Evolutionary conservation across 2,113 vertebrate species (phyloP), one percentile per base, ranked within the genome.

Genomic region (Chelonoidis abingdonii): DNA sequence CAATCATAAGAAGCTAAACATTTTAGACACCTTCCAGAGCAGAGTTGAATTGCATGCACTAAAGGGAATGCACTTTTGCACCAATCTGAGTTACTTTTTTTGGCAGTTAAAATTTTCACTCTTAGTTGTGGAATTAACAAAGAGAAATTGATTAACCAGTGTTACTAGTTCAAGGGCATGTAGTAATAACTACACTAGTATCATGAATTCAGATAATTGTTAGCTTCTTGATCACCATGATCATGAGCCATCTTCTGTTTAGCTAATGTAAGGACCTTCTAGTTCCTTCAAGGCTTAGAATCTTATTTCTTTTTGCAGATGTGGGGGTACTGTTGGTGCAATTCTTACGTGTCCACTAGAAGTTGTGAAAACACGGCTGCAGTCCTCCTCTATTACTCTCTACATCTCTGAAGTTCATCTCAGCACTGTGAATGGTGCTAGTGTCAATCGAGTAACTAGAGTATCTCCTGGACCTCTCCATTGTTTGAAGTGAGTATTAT

Each of bases 291-390:
- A 47, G 5, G 6, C 52, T 89, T 49, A 41, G 81, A 57, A 79
- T 85, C 57, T 24, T 92, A 1, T 35, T 5, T 93, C 10, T 87
- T 49, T 86, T 89, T 97, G 24, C 95, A 99, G 99, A 97, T 99
- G 99, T 97, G 99, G 99, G 88, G 99, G 99, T 93, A 99, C 99
- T 80, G 99, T 99, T 94, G 99, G 99, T 88, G 99, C 99, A 91
- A 99, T 99, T 98, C 97, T 99, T 97, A 99, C 99, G 95, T 99
- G 99, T 98, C 99, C 99, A 27, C 98, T 99, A 96, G 99, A 99
- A 98, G 99, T 99, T 98, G 99, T 99, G 84, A 99, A 99, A 97
- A 99, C 99, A 47, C 99, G 99, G 31, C 95, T 99, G 92, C 99
- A 99, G 98, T 99, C 99, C 10, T 99, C 99, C 9, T 99, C 99